Evolutionary conservation across 2,888 invertebrate genomes (phyloP), one percentile per base, ranked within the genome.

Genomic region (Odiellus spinosus): DNA sequence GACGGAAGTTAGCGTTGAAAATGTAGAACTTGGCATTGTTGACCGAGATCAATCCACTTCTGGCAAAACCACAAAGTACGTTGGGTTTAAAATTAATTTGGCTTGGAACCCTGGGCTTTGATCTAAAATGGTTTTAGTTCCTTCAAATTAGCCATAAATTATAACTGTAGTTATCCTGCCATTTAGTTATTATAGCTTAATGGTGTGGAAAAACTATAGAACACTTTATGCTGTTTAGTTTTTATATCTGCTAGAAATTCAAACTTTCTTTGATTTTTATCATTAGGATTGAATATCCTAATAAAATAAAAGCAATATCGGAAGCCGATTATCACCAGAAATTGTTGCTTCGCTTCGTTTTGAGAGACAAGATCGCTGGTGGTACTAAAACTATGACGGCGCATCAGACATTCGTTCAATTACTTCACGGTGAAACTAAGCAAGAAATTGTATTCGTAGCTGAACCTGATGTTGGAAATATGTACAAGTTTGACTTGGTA

Each of bases 381-480:
- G 77, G 80, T 61, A 8, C 8, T 26, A 26, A 26, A 26, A 66
- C 80, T 0, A 76, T 87, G 61, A 67, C 74, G 34, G 81, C 67
- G 44, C 72, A 73, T 53, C 72, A 71, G 60, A 83, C 85, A 0
- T 93, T 93, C 65, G 76, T 91, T 20, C 75, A 83, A 42, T 73
- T 93, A 40, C 74, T 75, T 35, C 67, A 69, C 14, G 70, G 71
- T 45, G 59, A 63, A 43, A 72, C 73, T 0, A 71, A 74, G n/a
- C 77, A 79, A 51, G 96, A 96, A 71, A 82, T 90, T 42, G 79
- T 91, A 59, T 95, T 88, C 64, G 83, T 96, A 3, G 87, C 93
- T 1, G 93, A 95, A 63, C 79, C 81, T 3, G 91, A 91, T 62
- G 53, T 52, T 8, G 56, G 54, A 47, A 62, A 61, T 14, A 56